These are phyloP conservation scores for Myathropa florea DNA, from an alignment of 2,888 invertebrate genomes.

Conservation along the genomic window DNA sequence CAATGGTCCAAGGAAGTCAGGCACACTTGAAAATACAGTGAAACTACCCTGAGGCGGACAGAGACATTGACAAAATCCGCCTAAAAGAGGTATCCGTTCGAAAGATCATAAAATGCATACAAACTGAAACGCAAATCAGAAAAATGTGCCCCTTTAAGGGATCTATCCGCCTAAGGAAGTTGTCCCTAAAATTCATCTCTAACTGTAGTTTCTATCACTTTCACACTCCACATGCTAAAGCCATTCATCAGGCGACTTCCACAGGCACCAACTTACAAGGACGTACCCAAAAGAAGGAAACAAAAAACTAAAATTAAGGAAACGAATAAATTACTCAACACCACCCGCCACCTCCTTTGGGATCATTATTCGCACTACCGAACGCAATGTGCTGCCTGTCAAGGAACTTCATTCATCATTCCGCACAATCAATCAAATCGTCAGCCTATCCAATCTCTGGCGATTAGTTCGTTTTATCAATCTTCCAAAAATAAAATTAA, in stretches of 20 bases:
- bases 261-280: not conserved
- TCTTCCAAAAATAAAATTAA: constrained; percentile 16
- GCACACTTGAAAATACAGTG: too few species aligned
- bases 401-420: constrained; percentile 38
- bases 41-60: too few species aligned
- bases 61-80: too few species aligned
- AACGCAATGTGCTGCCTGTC: constrained; percentile 11
- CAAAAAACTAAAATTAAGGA: not conserved
- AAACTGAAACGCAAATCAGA: too few species aligned
- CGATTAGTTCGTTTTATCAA: constrained; percentile 16
- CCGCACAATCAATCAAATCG: constrained; percentile 39
- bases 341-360: not conserved
- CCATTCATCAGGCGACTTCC: not conserved
- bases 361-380: not conserved
- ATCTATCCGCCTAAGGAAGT: too few species aligned
- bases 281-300: not conserved
- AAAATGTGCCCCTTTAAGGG: too few species aligned
- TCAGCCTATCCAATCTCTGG: not conserved
- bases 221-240: not conserved
- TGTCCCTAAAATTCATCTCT: too few species aligned
- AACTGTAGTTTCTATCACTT: not conserved
- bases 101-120: too few species aligned
- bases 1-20: too few species aligned
- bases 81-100: too few species aligned
- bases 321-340: not conserved